Percentiles rank a stretch among this genome's conserved stretches.
Conservation (phyloP, 1,140 invertebrate species). For the Trissolcus basalis region DNA sequence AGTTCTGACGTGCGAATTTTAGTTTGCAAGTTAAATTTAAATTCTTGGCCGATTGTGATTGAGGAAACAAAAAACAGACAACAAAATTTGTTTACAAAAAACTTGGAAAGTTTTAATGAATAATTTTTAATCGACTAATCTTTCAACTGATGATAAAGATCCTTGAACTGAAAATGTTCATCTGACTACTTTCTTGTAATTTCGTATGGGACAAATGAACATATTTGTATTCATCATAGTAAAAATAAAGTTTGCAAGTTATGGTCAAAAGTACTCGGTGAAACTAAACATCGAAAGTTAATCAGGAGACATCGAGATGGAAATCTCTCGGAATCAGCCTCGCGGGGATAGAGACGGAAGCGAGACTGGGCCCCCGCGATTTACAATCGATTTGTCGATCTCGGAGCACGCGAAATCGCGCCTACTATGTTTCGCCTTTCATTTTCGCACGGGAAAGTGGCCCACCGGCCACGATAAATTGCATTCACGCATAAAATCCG, state of each 20-base stretch:
- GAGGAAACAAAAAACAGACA: too few relatives aligned
- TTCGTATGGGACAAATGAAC: too few relatives aligned
- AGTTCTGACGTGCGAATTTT: neutral
- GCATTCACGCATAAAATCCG: conserved; percentile 58
- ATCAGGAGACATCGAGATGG: conserved; percentile 35
- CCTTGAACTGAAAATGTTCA: too few relatives aligned
- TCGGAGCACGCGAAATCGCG: conserved; percentile 24
- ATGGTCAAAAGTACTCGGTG: neutral
- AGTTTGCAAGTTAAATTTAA: too few relatives aligned
- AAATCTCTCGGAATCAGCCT: conserved; percentile 32
- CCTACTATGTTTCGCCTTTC: conserved; percentile 68
- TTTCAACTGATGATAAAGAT: too few relatives aligned
- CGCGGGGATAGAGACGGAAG: conserved; percentile 50
- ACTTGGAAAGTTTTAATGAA: too few relatives aligned
- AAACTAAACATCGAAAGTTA: conserved; percentile 16
- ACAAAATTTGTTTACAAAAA: too few relatives aligned
- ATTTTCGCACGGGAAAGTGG: conserved; percentile 64
- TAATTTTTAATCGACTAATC: too few relatives aligned
- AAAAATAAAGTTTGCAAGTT: neutral
- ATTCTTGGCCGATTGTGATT: too few relatives aligned
- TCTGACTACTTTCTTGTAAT: too few relatives aligned
- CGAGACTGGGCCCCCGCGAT: conserved; percentile 37
- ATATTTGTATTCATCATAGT: too few relatives aligned
- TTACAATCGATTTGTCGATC: conserved; percentile 44
- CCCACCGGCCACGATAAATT: conserved; percentile 59